phyloP scores from a whole-genome alignment of 2,888 invertebrate genomes.

The Bugulina stolonifera region DNA sequence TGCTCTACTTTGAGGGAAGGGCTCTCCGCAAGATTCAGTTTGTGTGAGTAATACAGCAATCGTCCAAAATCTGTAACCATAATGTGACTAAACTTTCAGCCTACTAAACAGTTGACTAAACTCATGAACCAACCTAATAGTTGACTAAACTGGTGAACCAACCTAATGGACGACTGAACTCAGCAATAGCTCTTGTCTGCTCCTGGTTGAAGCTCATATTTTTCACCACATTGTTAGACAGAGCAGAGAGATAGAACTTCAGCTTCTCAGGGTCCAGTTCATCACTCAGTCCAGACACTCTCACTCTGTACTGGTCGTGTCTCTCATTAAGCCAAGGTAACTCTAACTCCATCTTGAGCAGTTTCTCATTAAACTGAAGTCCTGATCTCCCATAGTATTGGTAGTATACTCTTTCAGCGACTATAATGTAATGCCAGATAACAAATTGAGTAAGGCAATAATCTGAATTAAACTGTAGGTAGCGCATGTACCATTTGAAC shows the following conservation, averaged over 20 bases:
- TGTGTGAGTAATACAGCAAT: not conserved
- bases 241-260: constrained; percentile 16
- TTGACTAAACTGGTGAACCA: not conserved
- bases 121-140: not conserved
- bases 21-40: not conserved
- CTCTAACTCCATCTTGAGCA: constrained; percentile 7
- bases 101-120: not conserved
- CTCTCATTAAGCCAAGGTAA: not conserved
- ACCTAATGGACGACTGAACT: not conserved
- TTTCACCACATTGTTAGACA: not conserved
- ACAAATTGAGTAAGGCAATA: too few relatives aligned
- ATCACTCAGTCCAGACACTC: not conserved
- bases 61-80: not conserved
- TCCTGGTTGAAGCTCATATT: not conserved
- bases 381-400: not conserved
- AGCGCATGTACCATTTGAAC: too few relatives aligned
- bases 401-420: not conserved
- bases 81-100: not conserved
- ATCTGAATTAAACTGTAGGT: too few relatives aligned
- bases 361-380: not conserved
- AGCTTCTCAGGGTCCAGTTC: constrained; percentile 20
- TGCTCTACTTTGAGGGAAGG: constrained; percentile 1
- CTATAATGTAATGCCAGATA: not conserved
- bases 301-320: constrained; percentile 2
- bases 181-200: constrained; percentile 1